Evolutionary conservation across 2,888 invertebrate genomes (phyloP), one percentile per base, ranked within the genome.

Genomic region (Athrips mouffetella): DNA sequence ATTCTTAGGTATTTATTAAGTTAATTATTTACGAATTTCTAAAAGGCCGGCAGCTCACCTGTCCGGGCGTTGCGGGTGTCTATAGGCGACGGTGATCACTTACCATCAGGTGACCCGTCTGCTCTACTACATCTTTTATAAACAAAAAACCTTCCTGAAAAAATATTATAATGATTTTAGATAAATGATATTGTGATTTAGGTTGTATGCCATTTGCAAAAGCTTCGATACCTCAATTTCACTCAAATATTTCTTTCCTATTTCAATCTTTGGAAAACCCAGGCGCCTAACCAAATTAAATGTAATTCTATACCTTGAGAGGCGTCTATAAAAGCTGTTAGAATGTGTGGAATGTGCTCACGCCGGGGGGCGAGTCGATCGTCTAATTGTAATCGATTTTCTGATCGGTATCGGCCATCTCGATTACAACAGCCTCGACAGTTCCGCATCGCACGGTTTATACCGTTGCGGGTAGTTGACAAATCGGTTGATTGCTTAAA

Each of bases 341-440:
- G 42, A 31, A 44, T 44, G 44, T 31, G 6, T 6, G 44, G 44
- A 44, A 44, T 44, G 30, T 21, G 30, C 20, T 20, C 39, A 11
- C 49, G 16, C 40, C 45, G 40, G 45, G 49, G 40, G 49, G 40
- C 37, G 21, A 31, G 44, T 51, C 54, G 51, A 50, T 54, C 54
- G 41, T 60, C 57, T 63, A 59, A 61, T 57, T 53, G 57, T 72
- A 72, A 75, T 74, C 67, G 72, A 75, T 76, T 75, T 70, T 66
- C 63, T 60, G 71, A 74, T 76, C 58, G 60, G 58, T 64, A 51
- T 51, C 46, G 39, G 55, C 65, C 67, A 78, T 73, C 72, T 70
- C 60, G 54, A 73, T 73, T 74, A 75, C 65, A 62, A 65, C 67
- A 72, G 68, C 74, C 72, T 76, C 71, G 66, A 58, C 54, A 77